A percentile compares a stretch with the other conserved stretches of the same genome.
These are phyloP conservation scores for Zophobas atratus DNA, from an alignment of 1,140 invertebrate species.

Conservation along the genomic window DNA sequence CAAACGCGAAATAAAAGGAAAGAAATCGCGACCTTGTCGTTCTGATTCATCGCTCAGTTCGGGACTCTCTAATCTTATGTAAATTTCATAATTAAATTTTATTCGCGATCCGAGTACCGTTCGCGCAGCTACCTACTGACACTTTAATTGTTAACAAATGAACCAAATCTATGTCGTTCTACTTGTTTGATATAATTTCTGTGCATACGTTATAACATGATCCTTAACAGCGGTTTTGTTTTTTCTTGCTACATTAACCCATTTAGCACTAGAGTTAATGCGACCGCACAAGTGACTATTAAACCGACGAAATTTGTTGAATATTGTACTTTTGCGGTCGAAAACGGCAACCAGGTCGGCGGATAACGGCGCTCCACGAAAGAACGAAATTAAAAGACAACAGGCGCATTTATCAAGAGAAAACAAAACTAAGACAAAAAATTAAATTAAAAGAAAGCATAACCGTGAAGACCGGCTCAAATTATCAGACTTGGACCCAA, in stretches of 20 bases:
- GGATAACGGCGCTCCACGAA: too few relatives aligned
- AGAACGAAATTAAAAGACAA: too few relatives aligned
- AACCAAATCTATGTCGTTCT: constrained; percentile 38
- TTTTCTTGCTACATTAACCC: constrained; percentile 22
- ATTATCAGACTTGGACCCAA: neutral
- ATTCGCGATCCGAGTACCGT: constrained; percentile 13
- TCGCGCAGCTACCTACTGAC: constrained; percentile 27
- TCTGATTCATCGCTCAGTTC: neutral
- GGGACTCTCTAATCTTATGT: constrained; percentile 13
- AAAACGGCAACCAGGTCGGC: too few relatives aligned
- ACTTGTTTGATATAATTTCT: constrained; percentile 28
- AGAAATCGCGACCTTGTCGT: constrained; percentile 10
- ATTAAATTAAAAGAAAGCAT: too few relatives aligned
- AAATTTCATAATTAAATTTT: constrained; percentile 37
- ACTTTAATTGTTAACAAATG: constrained; percentile 41
- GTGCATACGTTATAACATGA: constrained; percentile 16
- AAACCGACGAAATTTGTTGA: neutral
- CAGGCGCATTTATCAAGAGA: too few relatives aligned
- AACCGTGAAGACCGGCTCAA: neutral
- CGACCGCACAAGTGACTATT: constrained; percentile 20
- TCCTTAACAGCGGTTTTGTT: neutral
- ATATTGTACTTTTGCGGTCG: too few relatives aligned
- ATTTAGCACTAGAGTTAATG: constrained; percentile 1
- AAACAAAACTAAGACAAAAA: too few relatives aligned
- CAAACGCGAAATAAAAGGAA: neutral